Percentiles rank a stretch among this genome's conserved stretches.
Conservation (phyloP, 2,113 vertebrate species). For the Anoura caudifer region DNA sequence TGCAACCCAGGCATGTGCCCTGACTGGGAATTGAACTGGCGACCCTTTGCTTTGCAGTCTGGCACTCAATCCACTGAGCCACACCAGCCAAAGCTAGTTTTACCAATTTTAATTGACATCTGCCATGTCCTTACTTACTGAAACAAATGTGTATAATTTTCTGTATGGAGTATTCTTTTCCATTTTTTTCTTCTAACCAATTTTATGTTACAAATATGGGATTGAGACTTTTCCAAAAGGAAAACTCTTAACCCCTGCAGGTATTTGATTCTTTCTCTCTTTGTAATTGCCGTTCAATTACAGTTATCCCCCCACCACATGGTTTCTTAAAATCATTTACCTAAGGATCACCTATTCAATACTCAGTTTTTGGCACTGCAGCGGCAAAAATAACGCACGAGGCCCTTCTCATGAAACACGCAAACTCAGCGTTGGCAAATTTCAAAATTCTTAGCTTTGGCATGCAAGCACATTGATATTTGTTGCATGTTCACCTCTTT, state of each 20-base stretch:
- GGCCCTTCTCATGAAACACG: not conserved
- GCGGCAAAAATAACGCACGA: not conserved
- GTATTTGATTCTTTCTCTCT: not conserved
- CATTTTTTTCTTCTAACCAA: not conserved
- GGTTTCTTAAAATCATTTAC: not conserved
- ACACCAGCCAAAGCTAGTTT: no score
- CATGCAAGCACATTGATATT: not conserved
- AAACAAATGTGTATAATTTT: not conserved
- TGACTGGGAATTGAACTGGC: no score
- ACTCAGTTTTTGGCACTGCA: no score
- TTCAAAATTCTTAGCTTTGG: not conserved
- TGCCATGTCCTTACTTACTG: not conserved
- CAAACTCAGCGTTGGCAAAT: not conserved
- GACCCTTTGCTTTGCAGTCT: no score
- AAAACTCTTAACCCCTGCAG: not conserved
- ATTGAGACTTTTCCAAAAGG: fast-evolving
- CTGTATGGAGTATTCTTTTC: not conserved
- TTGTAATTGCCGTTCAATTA: no score
- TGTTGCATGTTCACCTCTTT: not conserved
- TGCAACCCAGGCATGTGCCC: no score
- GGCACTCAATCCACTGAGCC: no score
- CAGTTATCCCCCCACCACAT: not conserved
- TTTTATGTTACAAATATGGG: not conserved
- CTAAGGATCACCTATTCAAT: not conserved
- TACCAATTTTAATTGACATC: not conserved